Conservation (phyloP, 1,140 invertebrate species). For the Nasonia vitripennis region DNA sequence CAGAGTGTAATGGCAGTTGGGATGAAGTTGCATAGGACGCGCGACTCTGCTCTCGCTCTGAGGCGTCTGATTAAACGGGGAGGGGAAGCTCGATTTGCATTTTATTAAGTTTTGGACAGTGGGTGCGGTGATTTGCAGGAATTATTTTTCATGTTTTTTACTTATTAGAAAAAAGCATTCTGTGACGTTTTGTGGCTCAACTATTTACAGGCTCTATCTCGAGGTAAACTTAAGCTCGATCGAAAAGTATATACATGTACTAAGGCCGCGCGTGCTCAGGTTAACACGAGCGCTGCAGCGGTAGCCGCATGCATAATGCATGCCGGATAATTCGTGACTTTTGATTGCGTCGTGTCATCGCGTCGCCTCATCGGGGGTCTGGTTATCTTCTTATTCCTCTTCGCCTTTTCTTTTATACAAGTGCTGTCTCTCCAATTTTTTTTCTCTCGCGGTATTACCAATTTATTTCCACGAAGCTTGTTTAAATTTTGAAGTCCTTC, state of each 20-base stretch:
- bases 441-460: too few relatives aligned
- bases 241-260: neutral
- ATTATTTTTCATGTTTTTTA: too few relatives aligned
- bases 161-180: too few relatives aligned
- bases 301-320: slow-evolving; percentile 63
- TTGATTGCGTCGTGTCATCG: slow-evolving; percentile 67
- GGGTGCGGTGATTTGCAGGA: too few relatives aligned
- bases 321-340: slow-evolving; percentile 67
- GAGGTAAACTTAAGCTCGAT: neutral
- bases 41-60: neutral
- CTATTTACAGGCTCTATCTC: too few relatives aligned
- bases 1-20: neutral
- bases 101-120: too few relatives aligned
- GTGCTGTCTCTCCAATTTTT: too few relatives aligned
- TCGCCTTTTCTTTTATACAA: slow-evolving; percentile 28
- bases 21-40: neutral
- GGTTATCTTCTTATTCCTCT: slow-evolving; percentile 53
- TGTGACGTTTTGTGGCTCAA: too few relatives aligned
- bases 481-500: too few relatives aligned
- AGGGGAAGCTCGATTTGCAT: neutral
- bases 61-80: too few relatives aligned
- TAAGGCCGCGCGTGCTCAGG: slow-evolving; percentile 42
- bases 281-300: slow-evolving; percentile 61
- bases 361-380: slow-evolving; percentile 58
- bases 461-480: too few relatives aligned